Percentiles rank a stretch among this genome's conserved stretches.
Conservation (phyloP, 2,113 vertebrate genomes). For the Lonchura striata region DNA sequence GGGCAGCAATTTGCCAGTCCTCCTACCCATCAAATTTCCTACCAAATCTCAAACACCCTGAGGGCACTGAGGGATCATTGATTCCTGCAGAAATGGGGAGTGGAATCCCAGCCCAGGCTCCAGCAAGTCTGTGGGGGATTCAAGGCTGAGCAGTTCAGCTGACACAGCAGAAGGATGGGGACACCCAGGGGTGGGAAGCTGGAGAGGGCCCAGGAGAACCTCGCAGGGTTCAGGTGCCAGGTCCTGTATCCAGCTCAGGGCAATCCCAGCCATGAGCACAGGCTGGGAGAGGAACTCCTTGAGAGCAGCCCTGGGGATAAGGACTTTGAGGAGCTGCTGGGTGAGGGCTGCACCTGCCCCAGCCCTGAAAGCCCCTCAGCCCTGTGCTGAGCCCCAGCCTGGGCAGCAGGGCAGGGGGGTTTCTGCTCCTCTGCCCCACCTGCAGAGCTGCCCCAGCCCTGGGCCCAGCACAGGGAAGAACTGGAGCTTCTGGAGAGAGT, state of each 20-base stretch:
- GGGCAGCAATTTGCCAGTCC: not conserved
- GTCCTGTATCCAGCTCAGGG: not conserved
- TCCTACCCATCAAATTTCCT: not conserved
- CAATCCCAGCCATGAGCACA: not conserved
- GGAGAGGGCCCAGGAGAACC: not conserved
- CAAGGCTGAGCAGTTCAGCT: not conserved
- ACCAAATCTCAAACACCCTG: not conserved
- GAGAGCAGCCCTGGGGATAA: not conserved
- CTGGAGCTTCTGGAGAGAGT: not conserved
- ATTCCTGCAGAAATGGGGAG: not conserved
- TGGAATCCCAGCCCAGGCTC: not conserved
- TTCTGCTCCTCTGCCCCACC: not conserved
- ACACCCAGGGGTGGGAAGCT: not conserved
- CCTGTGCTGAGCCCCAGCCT: not conserved
- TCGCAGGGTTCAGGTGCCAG: not conserved
- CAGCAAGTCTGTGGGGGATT: not conserved
- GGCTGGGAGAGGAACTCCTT: not conserved
- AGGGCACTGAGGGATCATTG: accelerated
- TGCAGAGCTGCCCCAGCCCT: not conserved
- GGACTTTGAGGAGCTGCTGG: not conserved
- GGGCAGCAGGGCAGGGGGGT: not conserved
- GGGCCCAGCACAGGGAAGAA: not conserved
- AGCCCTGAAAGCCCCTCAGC: accelerated
- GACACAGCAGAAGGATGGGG: not conserved
- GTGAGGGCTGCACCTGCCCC: not conserved